Percentiles rank a stretch among this genome's conserved stretches.
phyloP scores from a whole-genome alignment of 2,888 invertebrate species.

The Tribolium freemani region DNA sequence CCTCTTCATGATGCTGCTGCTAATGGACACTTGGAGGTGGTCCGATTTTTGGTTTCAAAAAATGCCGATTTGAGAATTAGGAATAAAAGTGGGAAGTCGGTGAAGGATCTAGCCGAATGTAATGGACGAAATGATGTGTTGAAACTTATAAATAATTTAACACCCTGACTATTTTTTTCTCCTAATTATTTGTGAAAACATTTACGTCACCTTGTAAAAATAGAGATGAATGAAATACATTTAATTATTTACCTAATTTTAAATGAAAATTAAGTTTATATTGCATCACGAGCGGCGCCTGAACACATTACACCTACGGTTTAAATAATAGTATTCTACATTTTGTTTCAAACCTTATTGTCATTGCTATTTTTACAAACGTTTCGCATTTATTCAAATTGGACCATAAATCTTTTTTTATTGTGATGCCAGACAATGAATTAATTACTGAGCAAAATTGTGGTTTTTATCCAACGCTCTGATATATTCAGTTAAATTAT shows the following conservation, averaged over 20 bases:
- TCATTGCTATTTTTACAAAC: neutral
- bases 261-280: neutral
- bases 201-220: neutral
- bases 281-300: constrained; percentile 2
- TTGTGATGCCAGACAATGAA: neutral
- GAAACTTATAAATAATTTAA: no score
- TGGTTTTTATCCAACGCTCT: neutral
- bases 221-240: neutral
- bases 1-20: no score
- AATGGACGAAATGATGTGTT: no score
- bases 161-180: neutral
- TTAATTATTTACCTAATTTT: constrained; percentile 2
- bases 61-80: no score
- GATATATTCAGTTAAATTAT: neutral
- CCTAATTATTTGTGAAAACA: neutral
- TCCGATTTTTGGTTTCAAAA: no score
- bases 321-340: neutral
- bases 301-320: neutral
- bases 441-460: neutral
- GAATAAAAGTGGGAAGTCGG: neutral
- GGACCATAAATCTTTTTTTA: neutral
- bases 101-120: neutral
- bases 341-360: neutral
- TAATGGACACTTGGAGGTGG: no score
- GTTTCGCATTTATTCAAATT: neutral